Percentiles rank a stretch among this genome's conserved stretches.
These are phyloP conservation scores for Schizotus pectinicornis DNA, from an alignment of 2,888 invertebrate genomes.

Conservation along the genomic window DNA sequence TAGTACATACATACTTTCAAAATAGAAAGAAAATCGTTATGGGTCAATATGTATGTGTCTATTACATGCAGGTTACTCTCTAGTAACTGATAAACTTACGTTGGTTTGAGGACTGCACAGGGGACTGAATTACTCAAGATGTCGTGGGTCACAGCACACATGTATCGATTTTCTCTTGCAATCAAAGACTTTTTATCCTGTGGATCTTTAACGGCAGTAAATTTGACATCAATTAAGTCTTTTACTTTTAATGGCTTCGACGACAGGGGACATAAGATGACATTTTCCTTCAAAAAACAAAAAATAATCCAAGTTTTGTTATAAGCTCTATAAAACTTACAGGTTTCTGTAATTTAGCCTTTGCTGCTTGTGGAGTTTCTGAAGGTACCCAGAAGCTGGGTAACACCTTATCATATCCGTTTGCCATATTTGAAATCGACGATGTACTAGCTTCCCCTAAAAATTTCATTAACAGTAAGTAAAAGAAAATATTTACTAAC, in stretches of 20 bases:
- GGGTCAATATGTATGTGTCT: too few species aligned
- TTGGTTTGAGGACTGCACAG: constrained; percentile 88
- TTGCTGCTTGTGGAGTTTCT: constrained; percentile 82
- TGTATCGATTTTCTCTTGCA: constrained; percentile 89
- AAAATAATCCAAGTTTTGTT: neutral
- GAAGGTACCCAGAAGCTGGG: constrained; percentile 98
- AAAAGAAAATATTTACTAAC: neutral
- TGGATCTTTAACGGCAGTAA: constrained; percentile 88
- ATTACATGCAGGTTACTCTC: too few species aligned
- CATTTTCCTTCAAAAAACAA: constrained; percentile 63
- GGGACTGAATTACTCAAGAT: constrained; percentile 93
- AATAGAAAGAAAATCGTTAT: too few species aligned
- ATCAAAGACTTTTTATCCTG: constrained; percentile 87
- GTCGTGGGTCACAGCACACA: constrained; percentile 98
- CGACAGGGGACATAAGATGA: constrained; percentile 84
- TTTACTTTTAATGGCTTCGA: constrained; percentile 87
- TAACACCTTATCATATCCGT: constrained; percentile 77
- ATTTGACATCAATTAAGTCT: constrained; percentile 91
- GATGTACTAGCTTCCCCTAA: constrained; percentile 24
- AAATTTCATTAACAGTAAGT: neutral
- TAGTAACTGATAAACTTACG: constrained; percentile 72
- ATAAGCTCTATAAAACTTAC: constrained; percentile 55
- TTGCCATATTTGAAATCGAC: constrained; percentile 76
- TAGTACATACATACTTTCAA: neutral
- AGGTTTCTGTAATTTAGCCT: constrained; percentile 76